A percentile compares a stretch with the other conserved stretches of the same genome.
Evolutionary conservation across 2,797 vertebrate species (phyloP).

Genomic region (Ataeniobius toweri): DNA sequence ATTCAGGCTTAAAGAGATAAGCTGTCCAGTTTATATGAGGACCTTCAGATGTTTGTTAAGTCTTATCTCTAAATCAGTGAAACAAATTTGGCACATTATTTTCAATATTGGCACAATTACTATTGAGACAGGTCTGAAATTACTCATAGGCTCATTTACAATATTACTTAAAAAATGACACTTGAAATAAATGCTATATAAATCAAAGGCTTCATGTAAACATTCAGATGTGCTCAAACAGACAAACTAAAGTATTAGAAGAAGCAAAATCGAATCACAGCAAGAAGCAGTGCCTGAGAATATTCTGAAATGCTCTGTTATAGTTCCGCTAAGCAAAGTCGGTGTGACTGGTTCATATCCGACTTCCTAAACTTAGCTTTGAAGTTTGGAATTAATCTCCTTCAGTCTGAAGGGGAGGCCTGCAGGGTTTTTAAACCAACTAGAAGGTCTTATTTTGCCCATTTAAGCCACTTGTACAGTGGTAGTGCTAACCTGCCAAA

Average conservation of each 20-base stretch:
- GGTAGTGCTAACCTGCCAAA: too few relatives aligned
- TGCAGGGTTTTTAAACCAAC: background rate
- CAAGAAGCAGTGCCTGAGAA: background rate
- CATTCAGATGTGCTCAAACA: slow-evolving; percentile 14
- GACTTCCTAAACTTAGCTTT: background rate
- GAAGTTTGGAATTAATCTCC: background rate
- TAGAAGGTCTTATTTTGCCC: background rate
- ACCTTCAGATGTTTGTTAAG: background rate
- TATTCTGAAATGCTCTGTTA: background rate
- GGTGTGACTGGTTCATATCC: too few relatives aligned
- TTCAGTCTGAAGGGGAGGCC: background rate
- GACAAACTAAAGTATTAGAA: slow-evolving; percentile 4
- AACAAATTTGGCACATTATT: slow-evolving; percentile 8
- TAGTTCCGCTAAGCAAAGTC: too few relatives aligned
- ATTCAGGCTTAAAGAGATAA: background rate
- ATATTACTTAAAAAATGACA: background rate
- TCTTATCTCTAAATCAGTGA: background rate
- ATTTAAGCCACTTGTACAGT: too few relatives aligned
- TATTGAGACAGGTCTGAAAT: background rate
- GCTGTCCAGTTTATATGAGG: background rate
- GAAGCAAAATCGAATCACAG: background rate
- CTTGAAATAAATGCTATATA: background rate
- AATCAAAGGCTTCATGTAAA: background rate
- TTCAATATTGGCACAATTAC: background rate
- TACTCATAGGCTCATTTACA: background rate